Percentiles rank a stretch among this genome's conserved stretches.
Conservation (phyloP, 2,888 invertebrate species). For the Brachyopa scutellaris region DNA sequence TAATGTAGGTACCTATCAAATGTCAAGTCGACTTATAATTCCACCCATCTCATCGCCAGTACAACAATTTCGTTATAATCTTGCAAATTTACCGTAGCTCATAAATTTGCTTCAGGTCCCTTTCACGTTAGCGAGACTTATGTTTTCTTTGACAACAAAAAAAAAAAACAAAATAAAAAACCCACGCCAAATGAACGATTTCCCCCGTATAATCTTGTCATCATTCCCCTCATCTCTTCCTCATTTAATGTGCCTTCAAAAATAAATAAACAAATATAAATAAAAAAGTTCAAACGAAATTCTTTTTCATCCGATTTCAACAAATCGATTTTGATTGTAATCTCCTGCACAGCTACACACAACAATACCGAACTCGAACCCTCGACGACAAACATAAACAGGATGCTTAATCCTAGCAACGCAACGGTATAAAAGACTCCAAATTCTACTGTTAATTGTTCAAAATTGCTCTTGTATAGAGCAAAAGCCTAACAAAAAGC, state of each 20-base stretch:
- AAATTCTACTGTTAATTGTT: conserved; percentile 58
- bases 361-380: neutral
- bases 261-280: conserved; percentile 49
- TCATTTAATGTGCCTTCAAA: no score
- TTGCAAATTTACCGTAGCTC: no score
- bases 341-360: conserved; percentile 49
- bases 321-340: conserved; percentile 69
- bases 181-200: no score
- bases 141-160: no score
- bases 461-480: conserved; percentile 25
- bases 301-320: conserved; percentile 59
- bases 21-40: no score
- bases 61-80: no score
- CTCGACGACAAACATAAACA: conserved; percentile 17
- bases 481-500: conserved; percentile 14
- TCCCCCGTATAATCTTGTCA: conserved; percentile 36
- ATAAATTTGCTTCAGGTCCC: no score
- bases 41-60: no score
- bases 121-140: no score
- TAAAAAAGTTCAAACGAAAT: conserved; percentile 62
- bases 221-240: conserved; percentile 27
- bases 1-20: no score
- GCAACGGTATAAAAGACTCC: conserved; percentile 16
- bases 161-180: no score
- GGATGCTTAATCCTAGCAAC: conserved; percentile 29